Base-by-base conservation (phyloP, 1,140 invertebrate species). In the Asobara japonica region DNA sequence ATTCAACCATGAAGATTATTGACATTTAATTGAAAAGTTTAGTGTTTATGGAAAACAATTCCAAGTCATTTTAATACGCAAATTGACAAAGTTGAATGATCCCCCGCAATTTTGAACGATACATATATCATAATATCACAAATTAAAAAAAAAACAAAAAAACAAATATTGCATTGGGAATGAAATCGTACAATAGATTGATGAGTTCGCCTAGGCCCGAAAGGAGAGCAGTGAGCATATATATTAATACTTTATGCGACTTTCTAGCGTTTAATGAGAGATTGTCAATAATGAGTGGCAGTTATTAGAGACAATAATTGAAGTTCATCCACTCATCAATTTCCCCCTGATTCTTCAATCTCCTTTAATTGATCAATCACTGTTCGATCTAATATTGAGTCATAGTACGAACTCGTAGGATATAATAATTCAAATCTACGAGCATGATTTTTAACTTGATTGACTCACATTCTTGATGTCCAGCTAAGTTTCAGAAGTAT, bases 221-320 rank as follows among this genome's bases (percentile, higher is more conserved):
- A 61, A 38, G 29, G 25, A 70, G 51, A 22, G 22, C 25, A 61
- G 68, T 64, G 69, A 71, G 56, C 36, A 20, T 65, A 65, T n/a
- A 45, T 74, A 74, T 75, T 78, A 82, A 80, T 73, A 73, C 77
- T 83, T 79, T 79, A 72, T 77, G 74, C 79, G 79, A 80, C 80
- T 76, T 80, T 76, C 25, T 65, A 62, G n/a, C 2, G 51, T 31
- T 62, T 65, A 83, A 75, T 83, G 82, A 68, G 77, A 81, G 82
- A 84, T 84, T 84, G 82, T 84, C 82, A 81, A 82, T 71, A 84
- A 76, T 78, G 76, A 80, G 79, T 78, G 77, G 77, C 13, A 2
- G n/a, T 16, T 45, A 45, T 16, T 16, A 45, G n/a, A 2, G 18
- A 45, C 6, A 16, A 45, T 45, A 16, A 45, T 45, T 1, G 13